phyloP scores from a whole-genome alignment of 2,888 invertebrate genomes.

The Scaptomyza parva region DNA sequence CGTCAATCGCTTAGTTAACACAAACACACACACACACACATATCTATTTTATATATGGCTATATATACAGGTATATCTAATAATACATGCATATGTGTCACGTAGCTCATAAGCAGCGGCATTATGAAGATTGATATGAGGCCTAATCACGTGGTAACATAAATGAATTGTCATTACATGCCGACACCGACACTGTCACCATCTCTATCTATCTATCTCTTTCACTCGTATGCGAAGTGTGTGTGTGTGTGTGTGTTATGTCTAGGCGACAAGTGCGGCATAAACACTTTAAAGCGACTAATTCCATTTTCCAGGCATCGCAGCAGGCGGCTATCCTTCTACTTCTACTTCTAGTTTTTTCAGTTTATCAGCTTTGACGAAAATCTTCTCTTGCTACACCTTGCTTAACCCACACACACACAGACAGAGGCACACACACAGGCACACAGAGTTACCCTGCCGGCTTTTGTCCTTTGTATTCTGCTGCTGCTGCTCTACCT shows the following conservation, averaged over 20 bases:
- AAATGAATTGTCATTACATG: slow-evolving; percentile 72
- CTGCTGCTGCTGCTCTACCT: slow-evolving; percentile 63
- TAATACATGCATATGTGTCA: slow-evolving; percentile 50
- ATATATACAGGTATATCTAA: slow-evolving; percentile 7
- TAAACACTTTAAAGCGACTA: slow-evolving; percentile 55
- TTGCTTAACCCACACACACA: slow-evolving; percentile 48
- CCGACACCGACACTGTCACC: slow-evolving; percentile 4
- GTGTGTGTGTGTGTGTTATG: neutral
- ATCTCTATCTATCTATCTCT: slow-evolving; percentile 5
- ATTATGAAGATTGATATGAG: slow-evolving; percentile 75
- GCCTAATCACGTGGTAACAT: slow-evolving; percentile 78
- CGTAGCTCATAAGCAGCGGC: slow-evolving; percentile 68
- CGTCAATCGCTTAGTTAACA: slow-evolving; percentile 73
- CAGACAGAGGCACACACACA: slow-evolving; percentile 28
- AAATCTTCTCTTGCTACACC: slow-evolving; percentile 75
- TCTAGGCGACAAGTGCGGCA: slow-evolving; percentile 63
- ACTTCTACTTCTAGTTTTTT: slow-evolving; percentile 15
- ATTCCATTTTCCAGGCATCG: slow-evolving; percentile 58
- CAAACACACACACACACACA: slow-evolving; percentile 32
- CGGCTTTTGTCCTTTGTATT: slow-evolving; percentile 64
- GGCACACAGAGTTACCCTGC: slow-evolving; percentile 14
- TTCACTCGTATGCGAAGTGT: neutral
- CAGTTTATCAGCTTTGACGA: slow-evolving; percentile 64
- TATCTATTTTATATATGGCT: slow-evolving; percentile 10
- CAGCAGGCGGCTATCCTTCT: slow-evolving; percentile 41